Evolutionary conservation across 2,888 invertebrate species (phyloP).

Genomic region (Osmoderma eremita): DNA sequence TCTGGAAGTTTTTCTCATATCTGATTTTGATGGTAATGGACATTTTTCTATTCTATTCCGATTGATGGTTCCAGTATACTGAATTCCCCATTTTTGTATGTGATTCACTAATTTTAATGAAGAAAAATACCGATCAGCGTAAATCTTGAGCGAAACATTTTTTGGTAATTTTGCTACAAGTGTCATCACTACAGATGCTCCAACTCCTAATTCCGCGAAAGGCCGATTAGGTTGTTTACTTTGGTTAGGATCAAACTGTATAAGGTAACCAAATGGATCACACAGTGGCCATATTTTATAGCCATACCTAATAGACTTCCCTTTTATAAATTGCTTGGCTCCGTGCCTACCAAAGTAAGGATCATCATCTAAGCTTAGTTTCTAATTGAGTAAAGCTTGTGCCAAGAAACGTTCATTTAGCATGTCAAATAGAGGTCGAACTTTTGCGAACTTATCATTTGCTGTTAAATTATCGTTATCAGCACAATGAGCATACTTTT

Average conservation of each 20-base stretch:
- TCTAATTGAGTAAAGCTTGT: too few relatives aligned
- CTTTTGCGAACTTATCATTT: too few relatives aligned
- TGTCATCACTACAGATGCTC: not conserved
- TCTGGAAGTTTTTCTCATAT: too few relatives aligned
- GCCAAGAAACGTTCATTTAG: too few relatives aligned
- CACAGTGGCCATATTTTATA: slow-evolving; percentile 46
- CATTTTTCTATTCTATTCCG: not conserved
- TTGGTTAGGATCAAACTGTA: too few relatives aligned
- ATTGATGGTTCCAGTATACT: not conserved
- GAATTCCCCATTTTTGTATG: not conserved
- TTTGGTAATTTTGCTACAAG: too few relatives aligned
- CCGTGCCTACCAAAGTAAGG: slow-evolving; percentile 49
- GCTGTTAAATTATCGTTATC: too few relatives aligned
- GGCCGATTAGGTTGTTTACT: not conserved
- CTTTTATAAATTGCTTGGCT: slow-evolving; percentile 52
- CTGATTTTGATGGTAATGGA: too few relatives aligned
- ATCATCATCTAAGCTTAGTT: slow-evolving; percentile 44
- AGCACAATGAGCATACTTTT: too few relatives aligned
- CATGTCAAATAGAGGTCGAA: too few relatives aligned
- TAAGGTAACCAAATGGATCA: slow-evolving; percentile 1
- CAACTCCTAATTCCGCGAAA: not conserved
- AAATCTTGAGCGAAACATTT: not conserved
- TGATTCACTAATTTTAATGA: not conserved
- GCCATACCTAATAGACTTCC: slow-evolving; percentile 46
- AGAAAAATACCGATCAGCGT: not conserved